Conservation (phyloP, 2,113 vertebrate genomes). For the Sapajus apella region DNA sequence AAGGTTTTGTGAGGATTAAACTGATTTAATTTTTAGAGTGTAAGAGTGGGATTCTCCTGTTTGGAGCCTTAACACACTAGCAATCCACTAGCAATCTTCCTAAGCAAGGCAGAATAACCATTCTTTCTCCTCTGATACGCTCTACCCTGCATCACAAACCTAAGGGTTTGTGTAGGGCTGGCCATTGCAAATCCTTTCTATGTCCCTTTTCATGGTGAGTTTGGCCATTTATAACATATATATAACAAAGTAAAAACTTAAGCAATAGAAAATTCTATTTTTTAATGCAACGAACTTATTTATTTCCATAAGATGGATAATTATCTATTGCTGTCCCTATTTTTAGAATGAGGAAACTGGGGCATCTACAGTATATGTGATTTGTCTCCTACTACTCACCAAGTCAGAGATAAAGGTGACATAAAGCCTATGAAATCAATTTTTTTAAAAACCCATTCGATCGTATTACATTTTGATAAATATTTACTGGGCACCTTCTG, state of each 20-base stretch:
- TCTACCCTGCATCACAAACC: background rate
- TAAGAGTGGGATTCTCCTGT: background rate
- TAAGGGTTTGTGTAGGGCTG: background rate
- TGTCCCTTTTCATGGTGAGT: background rate
- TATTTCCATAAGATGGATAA: background rate
- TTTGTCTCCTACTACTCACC: background rate
- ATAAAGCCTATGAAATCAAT: background rate
- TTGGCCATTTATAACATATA: background rate
- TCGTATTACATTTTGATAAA: background rate
- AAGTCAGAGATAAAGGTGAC: background rate
- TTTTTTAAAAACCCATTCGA: background rate
- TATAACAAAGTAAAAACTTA: background rate
- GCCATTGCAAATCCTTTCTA: background rate
- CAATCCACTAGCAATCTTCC: background rate
- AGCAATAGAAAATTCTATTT: conserved; percentile 2
- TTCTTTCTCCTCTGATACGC: background rate
- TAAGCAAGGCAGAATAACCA: background rate
- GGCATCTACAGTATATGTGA: background rate
- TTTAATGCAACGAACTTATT: background rate
- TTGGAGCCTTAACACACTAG: background rate
- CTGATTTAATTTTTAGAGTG: background rate
- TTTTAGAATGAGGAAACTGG: conserved; percentile 5
- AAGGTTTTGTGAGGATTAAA: background rate
- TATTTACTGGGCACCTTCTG: background rate
- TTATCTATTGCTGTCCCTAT: background rate